phyloP scores from a whole-genome alignment of 30 jellyfish, hydroid and myxozoan species.

The Hydractinia echinata region DNA sequence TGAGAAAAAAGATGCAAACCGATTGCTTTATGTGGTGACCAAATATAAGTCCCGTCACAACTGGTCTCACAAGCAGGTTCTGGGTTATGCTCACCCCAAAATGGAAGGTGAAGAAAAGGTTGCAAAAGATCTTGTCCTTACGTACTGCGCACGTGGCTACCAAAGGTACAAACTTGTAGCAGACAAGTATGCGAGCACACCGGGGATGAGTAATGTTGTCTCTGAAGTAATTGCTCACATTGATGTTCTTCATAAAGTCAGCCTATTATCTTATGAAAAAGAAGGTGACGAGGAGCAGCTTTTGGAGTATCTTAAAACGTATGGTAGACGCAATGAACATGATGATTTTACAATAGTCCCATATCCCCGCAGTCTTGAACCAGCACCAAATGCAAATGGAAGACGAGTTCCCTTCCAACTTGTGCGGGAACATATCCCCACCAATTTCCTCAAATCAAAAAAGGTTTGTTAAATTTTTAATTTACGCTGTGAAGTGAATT shows the following conservation, averaged over 20 bases:
- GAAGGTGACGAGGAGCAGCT: slow-evolving; percentile 34
- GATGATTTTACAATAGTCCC: neutral
- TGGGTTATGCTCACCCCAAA: slow-evolving; percentile 49
- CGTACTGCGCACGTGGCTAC: slow-evolving; percentile 7
- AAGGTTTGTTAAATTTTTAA: slow-evolving; percentile 12
- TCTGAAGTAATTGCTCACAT: slow-evolving; percentile 5
- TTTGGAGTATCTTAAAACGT: slow-evolving; percentile 10
- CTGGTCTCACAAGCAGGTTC: slow-evolving; percentile 51
- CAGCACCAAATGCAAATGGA: neutral
- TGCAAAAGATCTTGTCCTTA: slow-evolving; percentile 22
- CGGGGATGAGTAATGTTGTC: slow-evolving; percentile 23
- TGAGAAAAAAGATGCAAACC: slow-evolving; percentile 12
- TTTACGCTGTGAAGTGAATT: neutral
- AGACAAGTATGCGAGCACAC: neutral
- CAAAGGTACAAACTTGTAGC: neutral
- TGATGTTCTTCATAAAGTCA: slow-evolving; percentile 21
- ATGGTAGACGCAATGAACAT: slow-evolving; percentile 15
- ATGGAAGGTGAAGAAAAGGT: slow-evolving; percentile 3
- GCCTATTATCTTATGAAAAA: neutral
- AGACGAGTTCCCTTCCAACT: slow-evolving; percentile 5
- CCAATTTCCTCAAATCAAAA: slow-evolving; percentile 24
- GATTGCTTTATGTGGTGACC: slow-evolving; percentile 44
- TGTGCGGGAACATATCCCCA: slow-evolving; percentile 66
- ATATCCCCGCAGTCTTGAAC: neutral
- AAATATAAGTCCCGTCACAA: slow-evolving; percentile 49